Evolutionary conservation across 2,888 invertebrate genomes (phyloP), one percentile per base, ranked within the genome.

Genomic region (Escarpia spicata): DNA sequence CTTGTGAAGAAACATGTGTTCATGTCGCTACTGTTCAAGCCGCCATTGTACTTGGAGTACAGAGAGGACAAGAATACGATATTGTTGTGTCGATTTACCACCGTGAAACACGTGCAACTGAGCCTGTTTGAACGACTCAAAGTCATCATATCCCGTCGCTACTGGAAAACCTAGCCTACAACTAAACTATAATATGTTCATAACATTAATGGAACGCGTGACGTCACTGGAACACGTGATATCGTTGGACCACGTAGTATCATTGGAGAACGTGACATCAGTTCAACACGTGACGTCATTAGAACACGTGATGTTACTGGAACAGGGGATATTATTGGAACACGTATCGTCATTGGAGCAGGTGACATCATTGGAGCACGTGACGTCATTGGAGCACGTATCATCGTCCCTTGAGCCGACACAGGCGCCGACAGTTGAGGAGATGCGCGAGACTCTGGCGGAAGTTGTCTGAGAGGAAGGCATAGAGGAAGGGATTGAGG

Each of bases 391-490:
- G 60, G 60, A 60, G 15, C 19, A 19, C 15, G 60, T 19, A 10
- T 75, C 75, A 75, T 75, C 75, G 75, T 26, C 75, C 75, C 3
- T n/a, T 75, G 19, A 26, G 75, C 75, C 75, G 75, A 75, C 75
- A 75, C 75, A 75, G 19, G 6, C 75, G 75, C 19, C 91, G 43
- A 44, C 91, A 44, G 44, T 31, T 44, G 43, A 91, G 43, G 31
- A 91, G 19, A 3, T 43, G 44, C 43, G 91, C 44, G 26, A 91
- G 43, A 9, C 43, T 91, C 43, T 45, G 91, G 31, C 91, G n/a
- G 92, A 96, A 96, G 91, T 95, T 95, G 92, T 96, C 95, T 93
- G 95, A 95, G 44, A 96, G 93, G 93, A 95, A 96, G 43, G 95
- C 95, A 93, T 96, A 96, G 52, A 96, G 93, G 75, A 96, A 93